Evolutionary conservation across 2,113 vertebrate genomes (phyloP).

Genomic region (Misgurnus mizolepis): DNA sequence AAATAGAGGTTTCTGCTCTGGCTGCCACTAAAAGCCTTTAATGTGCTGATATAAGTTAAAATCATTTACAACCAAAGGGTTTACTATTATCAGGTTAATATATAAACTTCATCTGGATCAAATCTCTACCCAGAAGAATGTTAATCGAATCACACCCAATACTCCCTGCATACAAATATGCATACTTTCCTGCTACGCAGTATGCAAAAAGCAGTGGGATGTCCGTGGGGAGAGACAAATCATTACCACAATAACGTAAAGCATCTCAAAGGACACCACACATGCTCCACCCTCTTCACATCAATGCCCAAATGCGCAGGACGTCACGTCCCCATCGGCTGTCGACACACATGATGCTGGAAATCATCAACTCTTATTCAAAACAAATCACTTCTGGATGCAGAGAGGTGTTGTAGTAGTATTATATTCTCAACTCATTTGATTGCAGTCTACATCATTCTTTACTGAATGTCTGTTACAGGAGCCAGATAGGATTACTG

Average conservation of each 20-base stretch:
- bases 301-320: too few relatives aligned
- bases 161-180: too few relatives aligned
- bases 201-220: too few relatives aligned
- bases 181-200: too few relatives aligned
- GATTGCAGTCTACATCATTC: constrained; percentile 28
- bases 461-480: constrained; percentile 34
- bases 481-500: constrained; percentile 45
- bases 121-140: not conserved
- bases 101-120: not conserved
- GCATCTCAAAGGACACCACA: too few relatives aligned
- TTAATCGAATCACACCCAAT: not conserved
- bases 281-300: too few relatives aligned
- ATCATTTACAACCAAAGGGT: not conserved
- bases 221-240: too few relatives aligned
- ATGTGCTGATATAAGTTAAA: not conserved
- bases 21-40: not conserved
- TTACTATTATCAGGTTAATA: not conserved
- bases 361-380: too few relatives aligned
- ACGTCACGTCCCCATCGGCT: too few relatives aligned
- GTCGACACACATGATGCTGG: too few relatives aligned
- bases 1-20: not conserved
- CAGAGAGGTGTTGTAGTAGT: not conserved
- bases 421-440: constrained; percentile 17
- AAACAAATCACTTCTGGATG: too few relatives aligned
- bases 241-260: too few relatives aligned